Evolutionary conservation across 2,113 vertebrate genomes (phyloP).

Genomic region (Cercocebus atys): DNA sequence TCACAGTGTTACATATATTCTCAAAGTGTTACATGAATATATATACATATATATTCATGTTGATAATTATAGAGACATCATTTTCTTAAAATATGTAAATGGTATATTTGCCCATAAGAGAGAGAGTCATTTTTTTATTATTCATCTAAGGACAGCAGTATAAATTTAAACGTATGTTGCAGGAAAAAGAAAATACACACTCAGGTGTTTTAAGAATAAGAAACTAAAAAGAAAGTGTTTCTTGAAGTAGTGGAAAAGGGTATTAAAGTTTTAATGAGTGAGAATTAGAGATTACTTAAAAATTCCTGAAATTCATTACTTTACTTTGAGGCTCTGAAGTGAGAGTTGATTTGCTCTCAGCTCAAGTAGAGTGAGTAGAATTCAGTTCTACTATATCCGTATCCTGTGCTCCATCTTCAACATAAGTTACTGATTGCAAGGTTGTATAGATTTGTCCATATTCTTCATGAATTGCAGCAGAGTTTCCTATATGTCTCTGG

Average conservation of each 20-base stretch:
- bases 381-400: neutral
- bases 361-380: neutral
- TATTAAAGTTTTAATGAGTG: neutral
- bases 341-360: neutral
- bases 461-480: neutral
- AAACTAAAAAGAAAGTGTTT: neutral
- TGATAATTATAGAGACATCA: slow-evolving; percentile 12
- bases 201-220: neutral
- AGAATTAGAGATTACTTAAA: neutral
- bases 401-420: neutral
- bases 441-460: neutral
- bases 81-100: slow-evolving; percentile 43
- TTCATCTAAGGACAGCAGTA: neutral
- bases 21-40: neutral
- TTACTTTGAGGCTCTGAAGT: neutral
- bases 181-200: neutral
- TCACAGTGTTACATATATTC: neutral
- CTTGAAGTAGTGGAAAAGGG: neutral
- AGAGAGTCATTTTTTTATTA: neutral
- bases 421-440: neutral
- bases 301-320: neutral
- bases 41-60: neutral
- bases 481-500: neutral
- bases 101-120: neutral
- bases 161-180: slow-evolving; percentile 6